Evolutionary conservation across 2,113 vertebrate genomes (phyloP).

Genomic region (Carassius auratus): DNA sequence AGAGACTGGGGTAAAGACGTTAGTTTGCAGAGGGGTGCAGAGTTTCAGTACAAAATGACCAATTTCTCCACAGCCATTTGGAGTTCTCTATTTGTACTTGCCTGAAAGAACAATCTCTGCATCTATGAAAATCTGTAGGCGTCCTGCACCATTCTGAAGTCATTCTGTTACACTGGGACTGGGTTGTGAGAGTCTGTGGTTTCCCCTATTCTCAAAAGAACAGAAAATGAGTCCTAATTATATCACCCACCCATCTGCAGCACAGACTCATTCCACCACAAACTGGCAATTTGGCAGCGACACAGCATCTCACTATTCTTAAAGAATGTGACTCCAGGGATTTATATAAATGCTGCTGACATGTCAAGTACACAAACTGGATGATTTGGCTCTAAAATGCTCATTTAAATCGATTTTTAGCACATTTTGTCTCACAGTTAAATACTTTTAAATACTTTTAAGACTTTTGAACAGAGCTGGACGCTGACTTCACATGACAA

Average conservation of each 20-base stretch:
- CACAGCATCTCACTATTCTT: constrained; percentile 17
- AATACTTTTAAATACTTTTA: background rate
- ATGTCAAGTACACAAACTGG: constrained; percentile 4
- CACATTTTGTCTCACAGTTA: background rate
- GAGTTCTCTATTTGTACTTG: background rate
- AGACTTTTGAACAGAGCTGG: too few relatives aligned
- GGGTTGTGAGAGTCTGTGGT: constrained; percentile 48
- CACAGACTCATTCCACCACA: constrained; percentile 41
- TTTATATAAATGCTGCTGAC: background rate
- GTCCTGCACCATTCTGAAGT: background rate
- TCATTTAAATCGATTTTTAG: background rate
- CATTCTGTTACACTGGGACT: constrained; percentile 33
- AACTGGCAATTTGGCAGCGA: constrained; percentile 55
- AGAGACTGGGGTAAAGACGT: background rate
- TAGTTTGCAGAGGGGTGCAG: background rate
- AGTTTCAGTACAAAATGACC: background rate
- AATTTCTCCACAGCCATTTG: background rate
- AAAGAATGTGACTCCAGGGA: background rate
- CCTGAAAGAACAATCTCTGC: background rate
- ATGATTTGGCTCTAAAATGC: background rate
- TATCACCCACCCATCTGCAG: constrained; percentile 55
- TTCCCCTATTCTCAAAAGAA: constrained; percentile 52
- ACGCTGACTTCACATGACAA: too few relatives aligned
- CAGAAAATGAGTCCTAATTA: constrained; percentile 62
- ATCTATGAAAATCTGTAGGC: background rate